Base-by-base conservation (phyloP, 2,113 vertebrate species). In the Menidia beryllina region DNA sequence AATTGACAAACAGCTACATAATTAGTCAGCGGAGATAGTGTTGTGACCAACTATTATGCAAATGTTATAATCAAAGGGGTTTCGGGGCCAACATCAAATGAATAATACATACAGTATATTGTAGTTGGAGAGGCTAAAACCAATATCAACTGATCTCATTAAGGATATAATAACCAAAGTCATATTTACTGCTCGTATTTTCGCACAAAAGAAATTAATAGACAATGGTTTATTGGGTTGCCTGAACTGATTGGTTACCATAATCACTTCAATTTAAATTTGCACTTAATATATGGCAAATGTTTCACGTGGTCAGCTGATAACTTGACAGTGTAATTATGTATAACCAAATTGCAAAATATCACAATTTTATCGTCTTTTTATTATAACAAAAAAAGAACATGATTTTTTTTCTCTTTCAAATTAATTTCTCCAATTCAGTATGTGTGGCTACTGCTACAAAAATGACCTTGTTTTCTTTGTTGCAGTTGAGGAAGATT, bases 41-140 rank as follows among this genome's bases (percentile, higher is more conserved):
- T 82, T 73, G 64, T 81, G 76, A 86, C 71, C 70, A 51, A 83
- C 70, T 79, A 86, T 90, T 91, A 88, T 81, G 78, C 77, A 92
- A 85, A 87, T 88, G 47, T 53, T 62, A 30, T 13, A 61, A 75
- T 84, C 61, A 81, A 80, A 88, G 88, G n/a, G 87, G 82, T 85
- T 83, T 72, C 72, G 60, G 69, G 76, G 67, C 70, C 72, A 68
- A 43, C 70, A 72, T 86, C 69, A 75, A 67, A 85, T 91, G 83
- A 92, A 91, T 91, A 88, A 91, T 89, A 58, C 78, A 92, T 87
- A 72, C 45, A 76, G 52, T 75, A 62, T 45, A 75, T 79, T 34
- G 2, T 34, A 34, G 7, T 86, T 57, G 81, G 47, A 65, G 52
- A 57, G 58, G 52, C 72, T 72, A 52, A 72, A 89, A 83, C 59